Evolutionary conservation across 2,113 vertebrate genomes (phyloP), one percentile per base, ranked within the genome.

Genomic region (Dromiciops gliroides): DNA sequence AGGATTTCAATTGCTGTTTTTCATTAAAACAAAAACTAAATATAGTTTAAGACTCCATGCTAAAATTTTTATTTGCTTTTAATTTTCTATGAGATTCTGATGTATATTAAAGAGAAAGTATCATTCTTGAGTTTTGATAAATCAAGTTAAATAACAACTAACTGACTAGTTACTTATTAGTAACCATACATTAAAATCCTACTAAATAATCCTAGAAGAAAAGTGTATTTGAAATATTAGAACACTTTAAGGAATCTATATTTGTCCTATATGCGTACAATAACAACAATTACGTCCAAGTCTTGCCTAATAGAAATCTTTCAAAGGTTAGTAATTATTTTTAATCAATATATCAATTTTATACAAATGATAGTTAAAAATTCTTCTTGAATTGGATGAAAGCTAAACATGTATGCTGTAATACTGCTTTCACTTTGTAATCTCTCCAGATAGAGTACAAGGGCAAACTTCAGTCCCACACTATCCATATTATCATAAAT

Each of bases 381-480:
- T 92, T 97, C 95, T 50, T 49, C 67, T 44, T 93, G 90, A 92
- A 93, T 10, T 90, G 51, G 75, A 22, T 92, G 56, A 95, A 91
- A 93, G 16, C 14, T n/a, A 75, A 67, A 37, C 3, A 89, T n/a
- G 75, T 47, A 0, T 8, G 28, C 51, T 94, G 89, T 4, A 90
- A 37, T 89, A 44, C 25, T 53, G 90, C 25, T 56, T 96, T 48
- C 8, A 91, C 49, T 92, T 89, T 89, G 50, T 0, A 48, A 91
- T 91, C 8, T 89, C 91, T 67, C 24, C 1, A 44, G n/a, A 83
- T 44, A 44, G 44, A 94, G 60, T 9, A 52, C 1, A 75, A 49
- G 93, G 5, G 23, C 51, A 94, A 96, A 90, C 53, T 10, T 67
- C 28, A 92, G 26, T 8, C 44, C 12, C 47, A 67, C 24, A 22